Evolutionary conservation across 1,140 invertebrate species (phyloP).

Genomic region (Psilanteris sp.): DNA sequence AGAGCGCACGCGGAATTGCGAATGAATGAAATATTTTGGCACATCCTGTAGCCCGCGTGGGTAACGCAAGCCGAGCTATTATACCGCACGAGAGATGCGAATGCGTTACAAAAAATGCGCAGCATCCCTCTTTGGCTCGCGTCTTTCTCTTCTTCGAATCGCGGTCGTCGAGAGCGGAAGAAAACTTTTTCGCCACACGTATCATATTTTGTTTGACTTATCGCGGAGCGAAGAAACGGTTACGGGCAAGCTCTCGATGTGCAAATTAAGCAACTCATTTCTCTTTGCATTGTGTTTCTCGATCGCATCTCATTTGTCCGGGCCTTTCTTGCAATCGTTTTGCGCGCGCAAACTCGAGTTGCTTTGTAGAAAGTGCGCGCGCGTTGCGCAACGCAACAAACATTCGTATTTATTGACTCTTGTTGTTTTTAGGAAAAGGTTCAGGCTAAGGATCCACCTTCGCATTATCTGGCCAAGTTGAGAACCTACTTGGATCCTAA

Average conservation of each 20-base stretch:
- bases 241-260: slow-evolving; percentile 3
- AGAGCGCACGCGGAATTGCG: no score
- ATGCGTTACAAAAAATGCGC: slow-evolving; percentile 65
- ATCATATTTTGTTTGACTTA: slow-evolving; percentile 44
- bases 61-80: slow-evolving; percentile 75
- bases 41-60: slow-evolving; percentile 66
- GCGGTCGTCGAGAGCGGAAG: slow-evolving; percentile 28
- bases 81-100: slow-evolving; percentile 66
- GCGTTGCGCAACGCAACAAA: no score
- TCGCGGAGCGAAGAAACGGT: slow-evolving; percentile 7
- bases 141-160: slow-evolving; percentile 55
- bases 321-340: no score
- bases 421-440: slow-evolving; percentile 89
- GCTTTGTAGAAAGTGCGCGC: no score
- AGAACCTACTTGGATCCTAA: slow-evolving; percentile 97
- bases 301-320: not conserved
- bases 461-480: slow-evolving; percentile 95
- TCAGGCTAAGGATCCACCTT: slow-evolving; percentile 96
- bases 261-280: slow-evolving; percentile 33
- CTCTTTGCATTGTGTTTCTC: slow-evolving; percentile 18
- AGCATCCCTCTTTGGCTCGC: slow-evolving; percentile 60
- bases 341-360: no score
- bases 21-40: slow-evolving; percentile 56
- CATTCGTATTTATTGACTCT: not conserved
- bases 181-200: slow-evolving; percentile 9